phyloP scores from a whole-genome alignment of 2,113 vertebrate species.

The Ochotona princeps region DNA sequence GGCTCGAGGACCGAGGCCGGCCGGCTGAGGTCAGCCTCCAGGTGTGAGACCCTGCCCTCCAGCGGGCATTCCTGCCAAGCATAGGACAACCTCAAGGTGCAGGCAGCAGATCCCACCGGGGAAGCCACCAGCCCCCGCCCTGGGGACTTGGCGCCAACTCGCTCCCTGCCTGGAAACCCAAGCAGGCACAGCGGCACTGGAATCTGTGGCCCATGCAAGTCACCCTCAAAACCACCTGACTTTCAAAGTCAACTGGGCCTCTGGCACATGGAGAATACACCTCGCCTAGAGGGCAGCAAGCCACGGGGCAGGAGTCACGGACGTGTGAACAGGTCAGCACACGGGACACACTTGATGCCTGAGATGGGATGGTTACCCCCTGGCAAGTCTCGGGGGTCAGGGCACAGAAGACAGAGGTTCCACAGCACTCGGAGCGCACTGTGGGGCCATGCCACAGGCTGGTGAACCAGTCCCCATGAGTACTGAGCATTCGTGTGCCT shows the following conservation, averaged over 20 bases:
- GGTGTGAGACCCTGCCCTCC: constrained; percentile 88
- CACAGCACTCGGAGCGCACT: rapidly evolving
- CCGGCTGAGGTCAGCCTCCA: constrained; percentile 86
- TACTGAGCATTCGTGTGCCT: not conserved
- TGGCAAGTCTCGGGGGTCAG: rapidly evolving
- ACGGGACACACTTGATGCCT: rapidly evolving
- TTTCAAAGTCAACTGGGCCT: not conserved
- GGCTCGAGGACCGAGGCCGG: not conserved
- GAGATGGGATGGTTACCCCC: not conserved
- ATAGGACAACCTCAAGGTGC: not conserved
- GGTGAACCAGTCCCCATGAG: rapidly evolving
- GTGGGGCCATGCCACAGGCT: rapidly evolving
- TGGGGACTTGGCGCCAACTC: too few species aligned
- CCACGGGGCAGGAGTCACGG: rapidly evolving
- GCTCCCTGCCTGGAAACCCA: not conserved
- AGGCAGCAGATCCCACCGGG: not conserved
- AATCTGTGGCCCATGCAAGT: not conserved
- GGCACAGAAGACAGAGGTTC: not conserved
- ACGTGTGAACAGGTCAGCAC: not conserved
- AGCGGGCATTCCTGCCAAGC: constrained; percentile 71
- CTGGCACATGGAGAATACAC: too few species aligned
- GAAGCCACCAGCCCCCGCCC: not conserved
- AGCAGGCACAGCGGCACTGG: too few species aligned
- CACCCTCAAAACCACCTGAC: not conserved
- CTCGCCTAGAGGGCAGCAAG: not conserved